phyloP scores from a whole-genome alignment of 2,888 invertebrate species.

The Pollenia angustigena region DNA sequence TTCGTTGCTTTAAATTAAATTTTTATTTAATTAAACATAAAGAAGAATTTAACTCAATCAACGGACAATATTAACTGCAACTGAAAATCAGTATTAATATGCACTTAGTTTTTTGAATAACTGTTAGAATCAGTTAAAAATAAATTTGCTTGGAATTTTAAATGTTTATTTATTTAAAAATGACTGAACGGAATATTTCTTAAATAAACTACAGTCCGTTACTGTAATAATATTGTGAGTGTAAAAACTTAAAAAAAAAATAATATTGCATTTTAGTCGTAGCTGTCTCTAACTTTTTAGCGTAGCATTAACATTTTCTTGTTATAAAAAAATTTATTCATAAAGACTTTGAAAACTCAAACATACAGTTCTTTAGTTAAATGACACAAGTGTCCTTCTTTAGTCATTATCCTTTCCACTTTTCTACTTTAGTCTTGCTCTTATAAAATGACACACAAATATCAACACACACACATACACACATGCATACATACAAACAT shows the following conservation, averaged over 20 bases:
- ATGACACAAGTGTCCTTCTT: constrained; percentile 66
- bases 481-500: background rate
- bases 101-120: no score
- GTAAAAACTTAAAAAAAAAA: constrained; percentile 16
- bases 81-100: no score
- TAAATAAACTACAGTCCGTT: no score
- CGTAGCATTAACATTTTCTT: constrained; percentile 58
- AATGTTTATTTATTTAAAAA: no score
- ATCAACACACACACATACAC: constrained; percentile 26
- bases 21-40: no score
- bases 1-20: no score
- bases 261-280: constrained; percentile 26
- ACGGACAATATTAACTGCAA: no score
- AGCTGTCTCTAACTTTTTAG: background rate
- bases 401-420: constrained; percentile 41
- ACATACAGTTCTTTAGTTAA: constrained; percentile 49
- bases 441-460: background rate
- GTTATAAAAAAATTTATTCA: constrained; percentile 70
- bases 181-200: no score
- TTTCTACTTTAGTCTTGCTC: background rate
- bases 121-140: no score
- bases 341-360: constrained; percentile 40
- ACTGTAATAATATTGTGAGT: no score
- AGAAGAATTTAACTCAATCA: no score
- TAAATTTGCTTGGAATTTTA: no score